Evolutionary conservation across 2,888 invertebrate species (phyloP).

Genomic region (Ferrisia virgata): DNA sequence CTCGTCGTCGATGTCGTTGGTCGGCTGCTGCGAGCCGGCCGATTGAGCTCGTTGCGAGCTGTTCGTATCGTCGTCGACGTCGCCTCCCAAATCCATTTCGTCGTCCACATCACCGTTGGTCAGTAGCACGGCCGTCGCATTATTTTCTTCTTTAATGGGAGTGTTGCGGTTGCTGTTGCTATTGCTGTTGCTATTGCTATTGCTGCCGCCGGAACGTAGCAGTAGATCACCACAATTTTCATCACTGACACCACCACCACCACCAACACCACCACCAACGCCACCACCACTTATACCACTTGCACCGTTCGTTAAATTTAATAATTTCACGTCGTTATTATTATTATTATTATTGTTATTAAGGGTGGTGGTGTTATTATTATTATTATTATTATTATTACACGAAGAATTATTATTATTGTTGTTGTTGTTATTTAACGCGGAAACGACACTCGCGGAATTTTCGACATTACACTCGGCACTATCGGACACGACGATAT

Average conservation of each 20-base stretch:
- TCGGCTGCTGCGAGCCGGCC: not conserved
- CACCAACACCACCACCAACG: not conserved
- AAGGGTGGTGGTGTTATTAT: not conserved
- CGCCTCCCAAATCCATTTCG: conserved; percentile 34
- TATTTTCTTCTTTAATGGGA: conserved; percentile 17
- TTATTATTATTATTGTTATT: conserved; percentile 22
- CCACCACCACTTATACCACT: not conserved
- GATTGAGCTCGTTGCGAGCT: too few species aligned
- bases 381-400: conserved; percentile 24
- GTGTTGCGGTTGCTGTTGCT: conserved; percentile 47
- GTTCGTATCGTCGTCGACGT: not conserved
- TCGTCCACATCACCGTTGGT: conserved; percentile 36
- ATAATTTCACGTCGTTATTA: conserved; percentile 49
- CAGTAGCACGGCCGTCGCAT: not conserved
- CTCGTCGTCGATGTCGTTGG: conserved; percentile 16
- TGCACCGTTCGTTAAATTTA: conserved; percentile 49
- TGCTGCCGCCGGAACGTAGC: conserved; percentile 8
- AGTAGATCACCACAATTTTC: not conserved
- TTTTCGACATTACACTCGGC: not conserved
- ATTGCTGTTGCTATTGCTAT: not conserved
- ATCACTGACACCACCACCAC: conserved; percentile 42
- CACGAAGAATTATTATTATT: not conserved
- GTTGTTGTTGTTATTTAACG: conserved; percentile 43
- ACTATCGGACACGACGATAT: not conserved
- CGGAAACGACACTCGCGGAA: conserved; percentile 17